Conservation (phyloP, 1,140 invertebrate genomes). For the Zaprionus ornatus region DNA sequence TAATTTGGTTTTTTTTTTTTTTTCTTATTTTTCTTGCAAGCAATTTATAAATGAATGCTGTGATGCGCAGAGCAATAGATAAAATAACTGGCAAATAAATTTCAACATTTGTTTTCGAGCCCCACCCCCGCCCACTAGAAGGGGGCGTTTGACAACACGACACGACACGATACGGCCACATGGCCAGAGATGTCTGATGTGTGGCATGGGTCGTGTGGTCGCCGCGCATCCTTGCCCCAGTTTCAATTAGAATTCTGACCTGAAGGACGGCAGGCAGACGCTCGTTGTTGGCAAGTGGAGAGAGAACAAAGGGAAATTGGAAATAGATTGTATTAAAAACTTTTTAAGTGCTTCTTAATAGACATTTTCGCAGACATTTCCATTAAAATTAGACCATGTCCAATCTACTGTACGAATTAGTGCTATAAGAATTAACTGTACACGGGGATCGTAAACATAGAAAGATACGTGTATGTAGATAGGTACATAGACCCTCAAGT, state of each 20-base stretch:
- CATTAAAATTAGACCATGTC: neutral
- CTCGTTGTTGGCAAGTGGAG: neutral
- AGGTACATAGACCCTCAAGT: neutral
- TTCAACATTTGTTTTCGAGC: neutral
- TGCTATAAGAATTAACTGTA: neutral
- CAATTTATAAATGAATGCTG: neutral
- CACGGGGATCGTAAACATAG: neutral
- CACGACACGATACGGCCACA: neutral
- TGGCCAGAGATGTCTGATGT: neutral
- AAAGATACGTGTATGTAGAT: neutral
- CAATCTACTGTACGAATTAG: neutral
- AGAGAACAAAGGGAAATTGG: conserved; percentile 2
- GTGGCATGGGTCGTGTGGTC: neutral
- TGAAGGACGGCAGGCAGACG: neutral
- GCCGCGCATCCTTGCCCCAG: conserved; percentile 44
- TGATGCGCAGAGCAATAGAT: neutral
- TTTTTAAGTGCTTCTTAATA: conserved; percentile 2
- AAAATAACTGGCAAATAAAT: conserved; percentile 3
- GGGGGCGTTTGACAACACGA: neutral
- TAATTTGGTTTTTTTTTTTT: neutral
- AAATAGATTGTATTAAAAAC: neutral
- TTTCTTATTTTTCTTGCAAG: neutral
- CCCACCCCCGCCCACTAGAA: neutral
- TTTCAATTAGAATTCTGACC: conserved; percentile 21
- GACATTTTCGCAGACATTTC: neutral